Evolutionary conservation across 1,140 invertebrate species (phyloP), one percentile per base, ranked within the genome.

Genomic region (Pissodes strobi): DNA sequence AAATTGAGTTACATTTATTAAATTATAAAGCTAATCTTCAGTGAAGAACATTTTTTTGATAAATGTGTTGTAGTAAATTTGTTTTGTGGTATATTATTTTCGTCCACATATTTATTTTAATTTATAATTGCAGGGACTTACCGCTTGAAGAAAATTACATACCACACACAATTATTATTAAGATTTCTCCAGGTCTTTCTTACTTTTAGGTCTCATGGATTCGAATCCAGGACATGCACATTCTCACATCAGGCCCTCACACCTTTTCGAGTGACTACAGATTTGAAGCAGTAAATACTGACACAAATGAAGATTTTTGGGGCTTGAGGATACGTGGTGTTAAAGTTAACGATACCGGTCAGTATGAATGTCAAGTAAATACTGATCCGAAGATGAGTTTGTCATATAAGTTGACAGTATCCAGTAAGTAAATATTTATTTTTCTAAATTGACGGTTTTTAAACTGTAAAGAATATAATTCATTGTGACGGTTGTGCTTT

Each of bases 291-390:
- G 79, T 84, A 21, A 82, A 85, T 66, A 76, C 80, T 15, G 76
- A 79, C 6, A 81, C 81, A 27, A 80, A 81, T 37, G 64, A 62
- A 10, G 81, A 84, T 63, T 82, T 85, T 68, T 97, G 94, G 93
- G 90, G 90, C 73, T 85, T 97, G 63, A 87, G 89, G 79, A 92
- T 97, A 66, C 88, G 90, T 69, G 94, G 91, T 74, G 89, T 94
- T 3, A 92, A 95, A 79, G 83, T 87, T 59, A 80, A 88, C 30
- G 93, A 97, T 75, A 90, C 87, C 1, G 94, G 93, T 0, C 86
- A 92, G 39, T 97, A 96, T 81, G 92, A 94, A 78, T 94, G 92
- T 72, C 85, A 87, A 81, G 87, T 90, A 58, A 90, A 90, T 76
- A 93, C 91, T 1, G 91, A 94, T 72, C 91, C 91, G 10, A 93